A percentile compares a stretch with the other conserved stretches of the same genome.
Conservation (phyloP, 2,797 vertebrate genomes). For the Florisuga fusca region DNA sequence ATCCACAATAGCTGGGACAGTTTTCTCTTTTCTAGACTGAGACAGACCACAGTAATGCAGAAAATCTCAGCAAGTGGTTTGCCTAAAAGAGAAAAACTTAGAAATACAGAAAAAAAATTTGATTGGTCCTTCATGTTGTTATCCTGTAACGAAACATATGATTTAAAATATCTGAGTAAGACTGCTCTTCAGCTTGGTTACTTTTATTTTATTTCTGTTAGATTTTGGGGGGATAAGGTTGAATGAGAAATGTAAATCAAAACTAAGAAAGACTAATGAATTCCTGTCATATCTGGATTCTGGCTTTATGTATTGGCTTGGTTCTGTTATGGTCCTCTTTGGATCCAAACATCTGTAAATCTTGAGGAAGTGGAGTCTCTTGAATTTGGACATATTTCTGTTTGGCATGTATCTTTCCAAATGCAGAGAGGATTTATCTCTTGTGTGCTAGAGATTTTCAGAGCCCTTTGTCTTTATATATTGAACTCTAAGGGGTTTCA, state of each 20-base stretch:
- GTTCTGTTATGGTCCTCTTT: background rate
- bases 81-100: conserved; percentile 46
- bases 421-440: background rate
- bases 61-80: conserved; percentile 65
- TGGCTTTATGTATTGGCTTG: background rate
- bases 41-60: conserved; percentile 70
- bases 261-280: background rate
- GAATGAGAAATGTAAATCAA: conserved; percentile 1
- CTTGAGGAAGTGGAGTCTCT: background rate
- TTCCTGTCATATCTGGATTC: background rate
- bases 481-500: conserved; percentile 45
- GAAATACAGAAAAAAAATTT: conserved; percentile 13
- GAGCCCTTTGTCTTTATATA: conserved; percentile 9
- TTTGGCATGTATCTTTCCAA: background rate
- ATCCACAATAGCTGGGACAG: conserved; percentile 53
- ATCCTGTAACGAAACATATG: background rate
- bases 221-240: background rate
- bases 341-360: background rate
- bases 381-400: background rate
- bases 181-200: background rate
- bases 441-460: background rate
- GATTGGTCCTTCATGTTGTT: conserved; percentile 25
- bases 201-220: background rate
- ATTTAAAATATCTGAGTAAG: background rate
- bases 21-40: conserved; percentile 67